Conservation (phyloP, 64 coral and sea anemone species). For the Dendronephthya gigantea region DNA sequence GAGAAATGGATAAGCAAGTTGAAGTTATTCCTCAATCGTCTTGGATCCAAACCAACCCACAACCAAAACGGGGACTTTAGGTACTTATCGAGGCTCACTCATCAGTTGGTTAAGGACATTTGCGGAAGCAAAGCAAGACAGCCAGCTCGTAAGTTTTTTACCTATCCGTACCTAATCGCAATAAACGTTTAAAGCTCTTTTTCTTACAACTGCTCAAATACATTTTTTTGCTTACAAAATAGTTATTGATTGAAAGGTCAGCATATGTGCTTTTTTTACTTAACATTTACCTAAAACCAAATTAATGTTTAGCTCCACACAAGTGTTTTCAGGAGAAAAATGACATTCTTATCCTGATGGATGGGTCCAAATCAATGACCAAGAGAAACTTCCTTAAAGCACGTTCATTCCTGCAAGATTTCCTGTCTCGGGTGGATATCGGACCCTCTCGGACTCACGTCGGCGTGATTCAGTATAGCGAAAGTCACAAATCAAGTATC, state of each 20-base stretch:
- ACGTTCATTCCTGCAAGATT: not conserved
- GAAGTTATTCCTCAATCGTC: not conserved
- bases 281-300: not conserved
- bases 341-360: constrained; percentile 3
- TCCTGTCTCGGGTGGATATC: not conserved
- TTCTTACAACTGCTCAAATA: too few species aligned
- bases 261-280: not conserved
- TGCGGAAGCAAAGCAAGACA: not conserved
- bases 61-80: not conserved
- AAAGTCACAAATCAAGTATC: not conserved
- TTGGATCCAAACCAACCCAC: not conserved
- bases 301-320: not conserved
- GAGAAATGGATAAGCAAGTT: not conserved
- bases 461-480: not conserved
- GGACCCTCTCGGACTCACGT: not conserved
- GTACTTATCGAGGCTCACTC: not conserved
- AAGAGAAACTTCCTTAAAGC: not conserved
- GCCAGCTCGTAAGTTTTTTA: constrained; percentile 6
- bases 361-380: not conserved
- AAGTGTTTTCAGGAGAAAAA: constrained; percentile 13
- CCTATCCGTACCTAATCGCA: too few species aligned
- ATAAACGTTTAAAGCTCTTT: too few species aligned
- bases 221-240: too few species aligned
- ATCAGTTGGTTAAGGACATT: not conserved
- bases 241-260: too few species aligned